phyloP scores from a whole-genome alignment of 2,113 vertebrate species.

The Tapirus terrestris region DNA sequence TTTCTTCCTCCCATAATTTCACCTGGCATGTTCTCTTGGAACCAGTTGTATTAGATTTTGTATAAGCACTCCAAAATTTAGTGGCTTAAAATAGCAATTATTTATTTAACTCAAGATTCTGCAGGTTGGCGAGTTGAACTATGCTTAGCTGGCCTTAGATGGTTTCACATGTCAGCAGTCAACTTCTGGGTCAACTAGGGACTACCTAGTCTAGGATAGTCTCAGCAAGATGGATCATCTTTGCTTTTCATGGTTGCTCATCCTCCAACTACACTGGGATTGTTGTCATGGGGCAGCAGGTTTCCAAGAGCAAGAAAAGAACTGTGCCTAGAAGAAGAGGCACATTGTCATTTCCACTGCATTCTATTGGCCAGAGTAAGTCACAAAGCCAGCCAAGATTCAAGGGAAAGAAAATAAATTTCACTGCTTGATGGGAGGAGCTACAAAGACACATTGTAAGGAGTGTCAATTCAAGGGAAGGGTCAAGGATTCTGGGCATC shows the following conservation, averaged over 20 bases:
- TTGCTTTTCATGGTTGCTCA: background rate
- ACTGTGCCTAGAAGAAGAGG: background rate
- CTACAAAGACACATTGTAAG: background rate
- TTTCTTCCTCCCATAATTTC: background rate
- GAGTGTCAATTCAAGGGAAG: background rate
- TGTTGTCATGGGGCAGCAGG: background rate
- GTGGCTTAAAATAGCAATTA: background rate
- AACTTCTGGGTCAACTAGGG: background rate
- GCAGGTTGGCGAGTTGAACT: background rate
- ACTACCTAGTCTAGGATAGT: background rate
- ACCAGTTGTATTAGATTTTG: background rate
- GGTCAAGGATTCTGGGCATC: background rate
- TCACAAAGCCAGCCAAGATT: background rate
- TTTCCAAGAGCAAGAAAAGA: background rate
- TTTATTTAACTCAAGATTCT: constrained; percentile 25
- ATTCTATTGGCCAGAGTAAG: background rate
- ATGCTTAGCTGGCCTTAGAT: background rate
- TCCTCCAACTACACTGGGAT: background rate
- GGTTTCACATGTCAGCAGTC: background rate
- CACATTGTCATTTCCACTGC: background rate
- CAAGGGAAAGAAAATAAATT: background rate
- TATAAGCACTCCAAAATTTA: background rate
- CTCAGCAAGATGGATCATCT: background rate
- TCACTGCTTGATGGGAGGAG: background rate
- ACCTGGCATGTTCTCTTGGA: background rate